Conservation (phyloP, 1,140 invertebrate genomes). For the Geopemphigus sp. region DNA sequence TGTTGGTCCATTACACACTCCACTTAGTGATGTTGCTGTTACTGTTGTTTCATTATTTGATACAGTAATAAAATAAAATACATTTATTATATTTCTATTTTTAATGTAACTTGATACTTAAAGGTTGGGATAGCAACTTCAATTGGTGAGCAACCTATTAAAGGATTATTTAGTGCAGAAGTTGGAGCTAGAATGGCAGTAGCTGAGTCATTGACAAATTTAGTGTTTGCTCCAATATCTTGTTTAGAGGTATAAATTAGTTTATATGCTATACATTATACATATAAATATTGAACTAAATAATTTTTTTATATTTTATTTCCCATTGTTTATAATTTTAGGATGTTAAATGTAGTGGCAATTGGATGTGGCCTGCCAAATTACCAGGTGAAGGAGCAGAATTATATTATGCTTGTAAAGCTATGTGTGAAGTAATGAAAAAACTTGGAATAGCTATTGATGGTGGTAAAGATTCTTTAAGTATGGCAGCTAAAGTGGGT, state of each 20-base stretch:
- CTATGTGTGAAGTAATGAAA: constrained; percentile 86
- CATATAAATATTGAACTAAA: not conserved
- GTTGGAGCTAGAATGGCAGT: constrained; percentile 91
- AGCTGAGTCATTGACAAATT: constrained; percentile 90
- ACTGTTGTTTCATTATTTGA: constrained; percentile 77
- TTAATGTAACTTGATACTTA: constrained; percentile 50
- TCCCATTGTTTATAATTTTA: constrained; percentile 52
- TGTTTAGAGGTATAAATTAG: constrained; percentile 63
- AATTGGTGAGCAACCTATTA: constrained; percentile 95
- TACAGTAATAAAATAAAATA: constrained; percentile 56
- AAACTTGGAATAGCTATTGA: constrained; percentile 88
- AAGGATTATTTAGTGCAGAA: constrained; percentile 76
- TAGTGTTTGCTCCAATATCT: constrained; percentile 89
- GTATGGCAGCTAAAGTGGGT: constrained; percentile 88
- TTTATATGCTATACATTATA: not conserved
- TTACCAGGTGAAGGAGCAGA: constrained; percentile 84
- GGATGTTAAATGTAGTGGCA: constrained; percentile 95
- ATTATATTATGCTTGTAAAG: constrained; percentile 80
- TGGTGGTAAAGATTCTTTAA: constrained; percentile 96
- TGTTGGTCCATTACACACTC: constrained; percentile 92
- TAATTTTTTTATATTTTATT: not conserved
- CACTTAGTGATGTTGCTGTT: constrained; percentile 91
- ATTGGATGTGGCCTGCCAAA: constrained; percentile 99
- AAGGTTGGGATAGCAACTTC: constrained; percentile 85
- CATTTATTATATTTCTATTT: not conserved